These are phyloP conservation scores for Poecilia velifera DNA, from an alignment of 2,797 vertebrate genomes.

Conservation along the genomic window DNA sequence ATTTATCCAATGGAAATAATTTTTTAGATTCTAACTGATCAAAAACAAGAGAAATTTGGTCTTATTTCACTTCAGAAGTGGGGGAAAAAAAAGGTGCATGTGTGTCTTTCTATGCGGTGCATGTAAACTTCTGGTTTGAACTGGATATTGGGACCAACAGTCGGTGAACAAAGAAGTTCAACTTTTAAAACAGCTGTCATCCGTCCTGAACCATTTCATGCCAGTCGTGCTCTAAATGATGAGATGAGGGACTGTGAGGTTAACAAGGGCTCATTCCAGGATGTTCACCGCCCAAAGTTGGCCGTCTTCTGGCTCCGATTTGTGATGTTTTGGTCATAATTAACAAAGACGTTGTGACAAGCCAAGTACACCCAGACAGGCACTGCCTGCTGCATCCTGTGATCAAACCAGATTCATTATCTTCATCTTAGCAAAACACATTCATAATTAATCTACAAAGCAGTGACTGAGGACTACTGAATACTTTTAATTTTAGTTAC, in stretches of 20 bases:
- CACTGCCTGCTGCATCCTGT: constrained; percentile 59
- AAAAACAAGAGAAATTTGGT: neutral
- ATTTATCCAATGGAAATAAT: neutral
- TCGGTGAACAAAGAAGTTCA: neutral
- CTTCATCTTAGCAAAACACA: constrained; percentile 14
- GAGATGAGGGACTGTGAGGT: constrained; percentile 22
- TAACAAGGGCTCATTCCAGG: constrained; percentile 41
- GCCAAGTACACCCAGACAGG: constrained; percentile 29
- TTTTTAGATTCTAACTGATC: neutral
- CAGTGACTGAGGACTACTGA: neutral
- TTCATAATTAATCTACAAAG: constrained; percentile 13
- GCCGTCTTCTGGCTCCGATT: constrained; percentile 14
- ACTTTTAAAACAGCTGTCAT: constrained; percentile 6
- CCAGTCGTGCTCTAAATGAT: neutral
- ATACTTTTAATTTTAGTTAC: neutral
- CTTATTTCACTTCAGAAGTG: too few relatives aligned
- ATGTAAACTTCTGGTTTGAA: neutral
- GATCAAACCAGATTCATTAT: constrained; percentile 8
- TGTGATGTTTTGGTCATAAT: constrained; percentile 18
- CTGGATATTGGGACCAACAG: neutral
- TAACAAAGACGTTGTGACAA: constrained; percentile 15
- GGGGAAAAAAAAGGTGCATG: neutral
- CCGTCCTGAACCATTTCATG: constrained; percentile 2
- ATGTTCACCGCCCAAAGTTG: constrained; percentile 51
- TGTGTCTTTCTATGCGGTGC: neutral